Evolutionary conservation across 2,797 vertebrate genomes (phyloP).

Genomic region (Pangasius macronema): DNA sequence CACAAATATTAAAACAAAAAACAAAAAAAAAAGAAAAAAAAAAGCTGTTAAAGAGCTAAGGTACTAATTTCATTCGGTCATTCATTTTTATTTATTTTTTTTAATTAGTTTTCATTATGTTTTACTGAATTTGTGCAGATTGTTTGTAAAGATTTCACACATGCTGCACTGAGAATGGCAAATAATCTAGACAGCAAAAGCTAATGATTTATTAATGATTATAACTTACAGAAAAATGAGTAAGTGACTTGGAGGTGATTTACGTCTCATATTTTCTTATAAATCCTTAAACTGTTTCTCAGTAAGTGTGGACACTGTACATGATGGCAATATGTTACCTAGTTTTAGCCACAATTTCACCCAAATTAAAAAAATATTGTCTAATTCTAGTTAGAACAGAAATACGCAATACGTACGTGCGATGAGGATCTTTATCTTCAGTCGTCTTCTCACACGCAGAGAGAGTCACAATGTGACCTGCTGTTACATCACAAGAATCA

Average conservation of each 20-base stretch:
- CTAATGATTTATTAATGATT: background rate
- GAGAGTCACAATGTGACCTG: background rate
- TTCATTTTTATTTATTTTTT: too few species aligned
- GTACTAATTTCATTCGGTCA: background rate
- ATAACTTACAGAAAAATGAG: background rate
- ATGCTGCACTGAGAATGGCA: background rate
- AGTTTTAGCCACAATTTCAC: background rate
- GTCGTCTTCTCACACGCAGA: constrained; percentile 8
- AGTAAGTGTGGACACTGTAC: background rate
- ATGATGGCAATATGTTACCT: background rate
- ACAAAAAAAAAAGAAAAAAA: too few species aligned
- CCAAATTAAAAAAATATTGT: background rate
- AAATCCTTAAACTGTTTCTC: background rate
- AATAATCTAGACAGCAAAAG: background rate
- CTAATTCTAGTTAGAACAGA: background rate
- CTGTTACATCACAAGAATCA: constrained; percentile 21
- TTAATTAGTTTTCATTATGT: too few species aligned
- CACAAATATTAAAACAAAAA: background rate
- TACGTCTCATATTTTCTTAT: background rate
- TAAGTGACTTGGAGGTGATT: background rate
- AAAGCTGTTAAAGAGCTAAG: too few species aligned
- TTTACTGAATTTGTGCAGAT: background rate
- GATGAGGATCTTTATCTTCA: background rate
- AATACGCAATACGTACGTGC: constrained; percentile 9
- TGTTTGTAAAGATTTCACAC: background rate